Conservation (phyloP, 2,113 vertebrate species). For the Crotalus horridus region DNA sequence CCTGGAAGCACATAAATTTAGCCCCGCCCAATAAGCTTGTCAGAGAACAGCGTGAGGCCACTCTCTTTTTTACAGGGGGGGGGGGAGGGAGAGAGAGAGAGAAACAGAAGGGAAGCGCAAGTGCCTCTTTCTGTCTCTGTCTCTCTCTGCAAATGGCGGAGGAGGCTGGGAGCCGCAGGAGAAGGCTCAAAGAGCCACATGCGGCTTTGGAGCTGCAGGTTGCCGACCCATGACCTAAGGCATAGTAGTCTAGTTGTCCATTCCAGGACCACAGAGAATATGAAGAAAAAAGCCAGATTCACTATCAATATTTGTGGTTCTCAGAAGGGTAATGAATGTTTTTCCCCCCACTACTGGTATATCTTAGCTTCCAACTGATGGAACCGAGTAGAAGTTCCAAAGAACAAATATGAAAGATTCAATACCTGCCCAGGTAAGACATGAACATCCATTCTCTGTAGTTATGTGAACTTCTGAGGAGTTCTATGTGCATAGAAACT, state of each 20-base stretch:
- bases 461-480: background rate
- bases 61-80: no score
- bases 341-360: background rate
- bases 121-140: no score
- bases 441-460: background rate
- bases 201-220: no score
- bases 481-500: background rate
- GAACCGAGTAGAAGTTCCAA: background rate
- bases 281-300: background rate
- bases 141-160: no score
- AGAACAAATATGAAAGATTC: background rate
- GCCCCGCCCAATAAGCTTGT: no score
- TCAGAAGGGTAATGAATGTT: background rate
- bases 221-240: no score
- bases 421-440: background rate
- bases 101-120: no score
- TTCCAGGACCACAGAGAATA: background rate
- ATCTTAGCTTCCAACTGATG: background rate
- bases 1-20: background rate
- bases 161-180: no score
- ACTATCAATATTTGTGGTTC: background rate
- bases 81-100: no score
- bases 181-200: no score
- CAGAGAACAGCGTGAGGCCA: no score
- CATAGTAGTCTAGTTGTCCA: background rate